Conservation (phyloP, 1,140 invertebrate species). For the Zaprionus gabonicus region DNA sequence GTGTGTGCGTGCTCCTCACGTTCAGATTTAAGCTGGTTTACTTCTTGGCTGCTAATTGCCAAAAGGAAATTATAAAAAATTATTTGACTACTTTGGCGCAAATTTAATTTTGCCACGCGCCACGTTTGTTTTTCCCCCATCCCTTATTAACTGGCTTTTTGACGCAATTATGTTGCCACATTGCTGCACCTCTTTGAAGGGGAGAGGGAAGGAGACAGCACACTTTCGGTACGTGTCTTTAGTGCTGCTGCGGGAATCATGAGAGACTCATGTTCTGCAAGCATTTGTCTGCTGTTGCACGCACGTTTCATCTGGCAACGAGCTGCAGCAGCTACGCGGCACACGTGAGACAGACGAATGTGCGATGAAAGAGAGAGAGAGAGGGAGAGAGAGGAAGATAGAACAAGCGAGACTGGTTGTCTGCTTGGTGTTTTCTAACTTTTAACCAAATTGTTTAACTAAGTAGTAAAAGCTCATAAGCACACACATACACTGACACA, state of each 20-base stretch:
- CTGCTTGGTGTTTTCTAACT: constrained; percentile 58
- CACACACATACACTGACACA: constrained; percentile 50
- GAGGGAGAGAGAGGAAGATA: background rate
- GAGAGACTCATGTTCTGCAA: constrained; percentile 15
- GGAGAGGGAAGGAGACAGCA: background rate
- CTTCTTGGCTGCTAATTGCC: constrained; percentile 26
- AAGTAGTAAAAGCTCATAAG: constrained; percentile 74
- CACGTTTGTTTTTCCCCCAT: constrained; percentile 48
- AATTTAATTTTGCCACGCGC: constrained; percentile 60
- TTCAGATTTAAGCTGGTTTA: constrained; percentile 1
- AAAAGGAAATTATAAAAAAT: constrained; percentile 18
- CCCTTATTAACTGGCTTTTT: constrained; percentile 77
- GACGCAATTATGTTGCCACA: constrained; percentile 66
- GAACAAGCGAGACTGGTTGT: constrained; percentile 12
- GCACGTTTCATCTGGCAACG: constrained; percentile 57
- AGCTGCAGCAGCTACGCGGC: constrained; percentile 2
- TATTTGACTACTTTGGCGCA: constrained; percentile 31
- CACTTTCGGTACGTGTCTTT: constrained; percentile 56
- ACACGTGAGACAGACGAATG: constrained; percentile 19
- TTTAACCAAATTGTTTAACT: constrained; percentile 81
- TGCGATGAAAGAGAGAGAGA: background rate
- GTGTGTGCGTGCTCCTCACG: background rate
- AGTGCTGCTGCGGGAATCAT: constrained; percentile 38
- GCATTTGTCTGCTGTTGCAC: constrained; percentile 67
- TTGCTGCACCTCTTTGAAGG: too few species aligned